Evolutionary conservation across 1,140 invertebrate species (phyloP).

Genomic region (Galleria mellonella): DNA sequence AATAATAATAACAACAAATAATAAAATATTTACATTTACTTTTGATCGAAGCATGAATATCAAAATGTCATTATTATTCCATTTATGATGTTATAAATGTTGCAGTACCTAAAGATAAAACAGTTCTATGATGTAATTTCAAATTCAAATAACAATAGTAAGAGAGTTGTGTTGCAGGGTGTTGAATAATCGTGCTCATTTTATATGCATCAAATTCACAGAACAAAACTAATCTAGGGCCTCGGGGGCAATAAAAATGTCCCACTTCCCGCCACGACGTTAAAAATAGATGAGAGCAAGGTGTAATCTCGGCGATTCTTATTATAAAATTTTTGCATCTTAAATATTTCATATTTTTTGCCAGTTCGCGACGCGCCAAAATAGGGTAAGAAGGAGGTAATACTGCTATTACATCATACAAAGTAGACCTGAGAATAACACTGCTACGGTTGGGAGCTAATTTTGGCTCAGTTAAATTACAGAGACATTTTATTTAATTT

Average conservation of each 20-base stretch:
- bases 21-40: too few relatives aligned
- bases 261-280: conserved; percentile 50
- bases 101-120: conserved; percentile 1
- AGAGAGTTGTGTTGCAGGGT: conserved; percentile 28
- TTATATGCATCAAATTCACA: conserved; percentile 71
- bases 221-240: conserved; percentile 71
- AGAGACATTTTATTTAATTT: conserved; percentile 9
- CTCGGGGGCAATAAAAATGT: conserved; percentile 66
- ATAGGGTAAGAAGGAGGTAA: conserved; percentile 25
- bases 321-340: conserved; percentile 65
- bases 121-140: conserved; percentile 38
- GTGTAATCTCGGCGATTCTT: conserved; percentile 67
- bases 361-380: conserved; percentile 27
- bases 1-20: too few relatives aligned
- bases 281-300: conserved; percentile 69
- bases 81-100: too few relatives aligned
- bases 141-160: conserved; percentile 58
- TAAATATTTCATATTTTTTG: conserved; percentile 64
- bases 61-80: too few relatives aligned
- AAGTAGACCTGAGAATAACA: conserved; percentile 23
- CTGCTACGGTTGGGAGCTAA: conserved; percentile 12
- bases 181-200: conserved; percentile 70
- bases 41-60: too few relatives aligned
- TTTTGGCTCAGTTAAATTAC: conserved; percentile 15
- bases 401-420: conserved; percentile 43